phyloP scores from a whole-genome alignment of 2,113 vertebrate species.

The Crocuta crocuta region DNA sequence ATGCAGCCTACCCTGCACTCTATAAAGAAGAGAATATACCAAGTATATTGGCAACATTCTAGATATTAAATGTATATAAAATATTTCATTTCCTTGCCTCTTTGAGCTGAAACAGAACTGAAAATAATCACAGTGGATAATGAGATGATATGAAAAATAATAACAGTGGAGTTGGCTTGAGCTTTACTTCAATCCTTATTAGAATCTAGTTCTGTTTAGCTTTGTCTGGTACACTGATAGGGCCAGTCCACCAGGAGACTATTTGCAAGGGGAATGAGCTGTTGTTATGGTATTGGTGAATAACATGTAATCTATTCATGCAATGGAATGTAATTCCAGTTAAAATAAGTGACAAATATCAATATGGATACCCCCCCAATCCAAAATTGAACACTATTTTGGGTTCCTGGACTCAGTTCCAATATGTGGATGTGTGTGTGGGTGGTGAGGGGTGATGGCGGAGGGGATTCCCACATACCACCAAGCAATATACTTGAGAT shows the following conservation, averaged over 20 bases:
- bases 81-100: conserved; percentile 9
- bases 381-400: neutral
- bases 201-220: neutral
- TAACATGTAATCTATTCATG: neutral
- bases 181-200: neutral
- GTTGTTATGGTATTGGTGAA: neutral
- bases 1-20: neutral
- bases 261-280: neutral
- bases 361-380: neutral
- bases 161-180: neutral
- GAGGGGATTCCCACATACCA: neutral
- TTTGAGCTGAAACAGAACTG: neutral
- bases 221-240: neutral
- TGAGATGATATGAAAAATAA: neutral
- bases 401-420: neutral
- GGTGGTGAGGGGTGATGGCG: neutral
- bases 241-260: neutral
- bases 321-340: neutral
- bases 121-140: neutral
- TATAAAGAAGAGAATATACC: neutral
- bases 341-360: neutral
- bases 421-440: neutral
- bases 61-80: neutral
- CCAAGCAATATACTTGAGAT: neutral
- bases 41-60: neutral